phyloP scores from a whole-genome alignment of 2,888 invertebrate genomes.

The Eupithecia centaureata region DNA sequence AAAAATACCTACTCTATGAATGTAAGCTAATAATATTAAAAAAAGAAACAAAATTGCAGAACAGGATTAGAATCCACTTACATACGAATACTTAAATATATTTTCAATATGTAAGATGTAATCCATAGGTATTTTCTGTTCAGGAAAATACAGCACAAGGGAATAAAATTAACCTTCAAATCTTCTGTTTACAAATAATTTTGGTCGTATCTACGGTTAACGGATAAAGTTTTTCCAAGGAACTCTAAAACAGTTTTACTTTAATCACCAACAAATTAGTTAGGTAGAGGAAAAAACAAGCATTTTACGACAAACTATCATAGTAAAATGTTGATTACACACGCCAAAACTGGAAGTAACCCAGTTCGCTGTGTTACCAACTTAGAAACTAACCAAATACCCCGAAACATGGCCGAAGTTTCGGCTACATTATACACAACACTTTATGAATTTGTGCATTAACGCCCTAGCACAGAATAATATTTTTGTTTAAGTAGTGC shows the following conservation, averaged over 20 bases:
- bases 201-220: neutral
- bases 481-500: neutral
- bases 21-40: too few species aligned
- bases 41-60: too few species aligned
- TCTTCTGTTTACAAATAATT: neutral
- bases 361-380: neutral
- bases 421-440: neutral
- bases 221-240: neutral
- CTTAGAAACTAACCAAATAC: conserved; percentile 14
- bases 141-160: neutral
- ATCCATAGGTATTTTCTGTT: neutral
- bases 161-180: neutral
- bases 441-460: neutral
- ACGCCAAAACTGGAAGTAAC: conserved; percentile 1
- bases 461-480: neutral
- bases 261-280: conserved; percentile 12
- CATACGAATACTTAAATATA: too few species aligned
- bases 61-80: too few species aligned
- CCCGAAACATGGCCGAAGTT: neutral
- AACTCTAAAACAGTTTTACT: conserved; percentile 17
- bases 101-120: too few species aligned
- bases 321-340: conserved; percentile 18
- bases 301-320: conserved; percentile 17
- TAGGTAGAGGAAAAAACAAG: conserved; percentile 21
- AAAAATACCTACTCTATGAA: too few species aligned